Evolutionary conservation across 1,140 invertebrate genomes (phyloP), one percentile per base, ranked within the genome.

Genomic region (Pogonus chalceus): DNA sequence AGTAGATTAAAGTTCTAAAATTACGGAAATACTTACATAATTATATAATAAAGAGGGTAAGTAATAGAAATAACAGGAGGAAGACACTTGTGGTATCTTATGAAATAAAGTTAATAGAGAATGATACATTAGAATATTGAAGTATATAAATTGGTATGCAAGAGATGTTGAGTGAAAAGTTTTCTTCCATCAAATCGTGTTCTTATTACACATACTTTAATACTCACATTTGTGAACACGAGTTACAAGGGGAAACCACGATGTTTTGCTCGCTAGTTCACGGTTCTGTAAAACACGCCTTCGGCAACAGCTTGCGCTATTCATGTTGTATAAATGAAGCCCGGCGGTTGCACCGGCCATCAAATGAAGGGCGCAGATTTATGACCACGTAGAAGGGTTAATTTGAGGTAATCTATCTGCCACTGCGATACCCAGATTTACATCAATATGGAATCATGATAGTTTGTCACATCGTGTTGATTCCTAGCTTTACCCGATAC

Each of bases 401-500:
- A 64, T 64, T 60, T 64, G 56, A 54, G 56, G 56, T 56, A 58
- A 64, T 64, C 62, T 62, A 62, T 64, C 58, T 60, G 52, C 52
- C 57, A 64, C 62, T 51, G 55, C 49, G 51, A 50, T 56, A 26
- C 47, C n/a, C 1, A 53, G 20, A 43, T 43, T 43, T 43, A 16
- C 4, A 43, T n/a, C n/a, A n/a, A n/a, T n/a, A n/a, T n/a, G n/a
- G n/a, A n/a, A n/a, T n/a, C n/a, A n/a, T n/a, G n/a, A n/a, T n/a
- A 16, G 37, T 43, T 4, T 3, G 4, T 16, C 9, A 3, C 18
- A 3, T 18, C 9, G 18, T 43, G 37, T 18, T 43, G 37, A 43
- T 43, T 10, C 7, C 37, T 43, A 43, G n/a, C n/a, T n/a, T n/a
- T n/a, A n/a, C n/a, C n/a, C n/a, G n/a, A n/a, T n/a, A n/a, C n/a